Conservation (phyloP, 1,140 invertebrate genomes). For the Tenebrio molitor region DNA sequence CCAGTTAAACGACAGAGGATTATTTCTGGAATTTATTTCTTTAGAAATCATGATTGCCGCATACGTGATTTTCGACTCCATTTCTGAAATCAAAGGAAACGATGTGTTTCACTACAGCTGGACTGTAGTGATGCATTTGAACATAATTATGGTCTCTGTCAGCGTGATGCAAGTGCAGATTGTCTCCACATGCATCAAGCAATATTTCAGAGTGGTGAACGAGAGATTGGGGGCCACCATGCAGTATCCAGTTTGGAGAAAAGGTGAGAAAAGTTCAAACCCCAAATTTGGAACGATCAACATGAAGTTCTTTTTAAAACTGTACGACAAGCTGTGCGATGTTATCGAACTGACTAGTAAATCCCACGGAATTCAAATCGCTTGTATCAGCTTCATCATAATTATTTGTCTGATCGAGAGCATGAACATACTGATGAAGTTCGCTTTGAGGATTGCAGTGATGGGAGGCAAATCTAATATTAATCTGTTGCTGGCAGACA, state of each 20-base stretch:
- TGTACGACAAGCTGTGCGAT: constrained; percentile 32
- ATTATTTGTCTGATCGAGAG: constrained; percentile 26
- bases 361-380: constrained; percentile 32
- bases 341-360: not conserved
- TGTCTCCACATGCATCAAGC: not conserved
- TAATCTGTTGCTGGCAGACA: not conserved
- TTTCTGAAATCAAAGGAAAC: not conserved
- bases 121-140: not conserved
- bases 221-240: not conserved
- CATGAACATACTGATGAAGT: constrained; percentile 26
- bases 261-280: not conserved
- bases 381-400: constrained; percentile 8
- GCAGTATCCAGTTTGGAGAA: constrained; percentile 5
- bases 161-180: constrained; percentile 12
- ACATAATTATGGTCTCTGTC: constrained; percentile 9
- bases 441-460: constrained; percentile 7
- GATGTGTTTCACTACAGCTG: not conserved
- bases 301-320: constrained; percentile 18
- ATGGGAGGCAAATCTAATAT: too few species aligned
- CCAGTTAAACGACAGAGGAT: not conserved
- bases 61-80: not conserved
- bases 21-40: not conserved
- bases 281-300: not conserved
- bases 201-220: not conserved
- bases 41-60: constrained; percentile 1